Percentiles rank a stretch among this genome's conserved stretches.
Evolutionary conservation across 2,888 invertebrate genomes (phyloP).

Genomic region (Erebia aethiops): DNA sequence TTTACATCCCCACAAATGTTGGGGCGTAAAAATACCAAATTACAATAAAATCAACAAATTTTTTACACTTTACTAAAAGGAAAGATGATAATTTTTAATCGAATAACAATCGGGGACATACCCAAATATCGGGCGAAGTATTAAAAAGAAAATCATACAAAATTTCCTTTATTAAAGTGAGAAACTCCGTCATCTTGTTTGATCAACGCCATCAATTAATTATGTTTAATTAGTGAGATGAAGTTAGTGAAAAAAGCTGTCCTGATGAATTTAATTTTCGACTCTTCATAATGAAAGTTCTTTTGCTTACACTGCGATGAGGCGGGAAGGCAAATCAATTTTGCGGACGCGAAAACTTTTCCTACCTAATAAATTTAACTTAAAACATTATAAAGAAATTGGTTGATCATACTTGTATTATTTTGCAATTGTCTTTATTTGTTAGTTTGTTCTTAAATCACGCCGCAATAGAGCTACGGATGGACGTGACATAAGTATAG

Average conservation of each 20-base stretch:
- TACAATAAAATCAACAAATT: neutral
- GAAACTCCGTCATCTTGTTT: slow-evolving; percentile 39
- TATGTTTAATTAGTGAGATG: slow-evolving; percentile 61
- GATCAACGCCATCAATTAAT: slow-evolving; percentile 57
- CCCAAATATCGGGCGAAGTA: slow-evolving; percentile 20
- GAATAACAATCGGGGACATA: slow-evolving; percentile 19
- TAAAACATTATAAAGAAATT: neutral
- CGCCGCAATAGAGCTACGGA: neutral
- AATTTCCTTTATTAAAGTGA: slow-evolving; percentile 38
- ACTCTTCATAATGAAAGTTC: slow-evolving; percentile 35
- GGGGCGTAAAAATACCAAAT: neutral
- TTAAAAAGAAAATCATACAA: slow-evolving; percentile 23
- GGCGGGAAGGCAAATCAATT: slow-evolving; percentile 51
- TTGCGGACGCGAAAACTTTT: slow-evolving; percentile 30
- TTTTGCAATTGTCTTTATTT: too few species aligned
- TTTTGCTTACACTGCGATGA: slow-evolving; percentile 51
- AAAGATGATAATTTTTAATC: neutral
- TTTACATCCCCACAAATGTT: neutral
- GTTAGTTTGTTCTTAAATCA: too few species aligned
- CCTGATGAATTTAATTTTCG: slow-evolving; percentile 67
- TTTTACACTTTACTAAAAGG: slow-evolving; percentile 8
- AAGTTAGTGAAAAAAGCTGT: slow-evolving; percentile 59
- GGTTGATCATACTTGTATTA: too few species aligned
- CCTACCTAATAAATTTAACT: slow-evolving; percentile 7
- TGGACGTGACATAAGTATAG: too few species aligned